phyloP scores from a whole-genome alignment of 2,888 invertebrate species.

The Cryptus viduatorius region DNA sequence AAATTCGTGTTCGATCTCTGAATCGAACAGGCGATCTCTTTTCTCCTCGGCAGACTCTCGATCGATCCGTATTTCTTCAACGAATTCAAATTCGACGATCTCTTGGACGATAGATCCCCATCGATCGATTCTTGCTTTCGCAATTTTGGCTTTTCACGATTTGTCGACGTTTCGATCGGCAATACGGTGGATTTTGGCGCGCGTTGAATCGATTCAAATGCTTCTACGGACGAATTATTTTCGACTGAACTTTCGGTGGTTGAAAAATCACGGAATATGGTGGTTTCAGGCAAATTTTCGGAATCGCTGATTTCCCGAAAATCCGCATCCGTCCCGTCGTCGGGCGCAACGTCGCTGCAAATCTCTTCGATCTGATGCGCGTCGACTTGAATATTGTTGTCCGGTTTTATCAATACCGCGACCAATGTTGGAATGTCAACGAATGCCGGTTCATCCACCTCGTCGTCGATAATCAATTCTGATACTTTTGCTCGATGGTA shows the following conservation, averaged over 20 bases:
- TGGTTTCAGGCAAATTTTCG: constrained; percentile 20
- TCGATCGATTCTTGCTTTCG: constrained; percentile 77
- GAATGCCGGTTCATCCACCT: constrained; percentile 77
- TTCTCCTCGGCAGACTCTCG: constrained; percentile 73
- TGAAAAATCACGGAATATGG: not conserved
- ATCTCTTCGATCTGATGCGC: constrained; percentile 78
- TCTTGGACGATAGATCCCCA: constrained; percentile 35
- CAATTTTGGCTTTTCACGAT: constrained; percentile 67
- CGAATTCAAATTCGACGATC: constrained; percentile 68
- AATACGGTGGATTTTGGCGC: not conserved
- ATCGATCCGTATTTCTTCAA: constrained; percentile 77
- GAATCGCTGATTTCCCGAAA: constrained; percentile 64
- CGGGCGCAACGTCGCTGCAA: constrained; percentile 73
- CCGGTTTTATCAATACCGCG: constrained; percentile 80
- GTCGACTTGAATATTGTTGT: constrained; percentile 70
- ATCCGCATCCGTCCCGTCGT: constrained; percentile 73
- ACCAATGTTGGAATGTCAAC: constrained; percentile 81
- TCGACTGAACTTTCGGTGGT: not conserved
- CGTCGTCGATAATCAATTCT: constrained; percentile 71
- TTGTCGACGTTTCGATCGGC: not conserved
- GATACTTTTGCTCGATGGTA: constrained; percentile 75
- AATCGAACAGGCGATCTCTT: constrained; percentile 65
- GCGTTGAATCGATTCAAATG: not conserved
- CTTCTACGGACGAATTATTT: not conserved
- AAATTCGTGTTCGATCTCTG: constrained; percentile 76